Conservation (phyloP, 2,113 vertebrate genomes). For the Ochotona princeps region DNA sequence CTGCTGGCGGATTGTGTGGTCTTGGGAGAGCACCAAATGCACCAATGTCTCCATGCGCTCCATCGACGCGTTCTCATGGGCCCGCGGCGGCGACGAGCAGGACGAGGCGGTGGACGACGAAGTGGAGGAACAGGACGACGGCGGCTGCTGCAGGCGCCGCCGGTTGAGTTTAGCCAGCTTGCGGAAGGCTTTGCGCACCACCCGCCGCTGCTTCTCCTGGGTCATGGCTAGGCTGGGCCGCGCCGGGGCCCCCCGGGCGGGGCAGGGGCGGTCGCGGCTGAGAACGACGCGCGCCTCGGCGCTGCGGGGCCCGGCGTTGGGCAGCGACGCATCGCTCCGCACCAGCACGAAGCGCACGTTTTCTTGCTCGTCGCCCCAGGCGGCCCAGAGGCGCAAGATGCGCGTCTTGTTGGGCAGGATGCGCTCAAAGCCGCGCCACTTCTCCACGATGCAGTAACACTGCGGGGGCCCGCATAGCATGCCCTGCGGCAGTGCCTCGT, state of each 20-base stretch:
- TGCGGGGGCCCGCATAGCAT: conserved; percentile 91
- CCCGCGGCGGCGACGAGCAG: conserved; percentile 64
- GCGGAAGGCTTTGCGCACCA: conserved; percentile 96
- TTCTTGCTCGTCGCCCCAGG: conserved; percentile 94
- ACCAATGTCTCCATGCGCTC: conserved; percentile 95
- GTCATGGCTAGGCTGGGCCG: conserved; percentile 83
- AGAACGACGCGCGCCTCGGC: conserved; percentile 95
- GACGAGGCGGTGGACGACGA: conserved; percentile 72
- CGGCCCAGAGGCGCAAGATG: conserved; percentile 93
- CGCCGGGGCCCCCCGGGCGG: conserved; percentile 80
- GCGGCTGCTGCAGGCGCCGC: conserved; percentile 84
- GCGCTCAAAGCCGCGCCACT: conserved; percentile 96
- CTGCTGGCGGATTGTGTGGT: conserved; percentile 96
- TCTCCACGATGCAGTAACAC: conserved; percentile 95
- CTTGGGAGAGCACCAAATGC: conserved; percentile 95
- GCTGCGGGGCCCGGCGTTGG: conserved; percentile 90
- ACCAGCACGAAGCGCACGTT: conserved; percentile 95
- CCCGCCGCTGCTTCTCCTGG: conserved; percentile 93
- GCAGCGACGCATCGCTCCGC: conserved; percentile 91
- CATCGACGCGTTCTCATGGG: conserved; percentile 84
- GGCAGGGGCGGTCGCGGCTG: conserved; percentile 89
- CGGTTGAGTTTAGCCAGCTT: conserved; percentile 96
- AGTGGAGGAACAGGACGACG: conserved; percentile 72
- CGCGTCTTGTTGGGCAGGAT: conserved; percentile 94
- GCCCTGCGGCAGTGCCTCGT: conserved; percentile 71